Evolutionary conservation across 2,888 invertebrate genomes (phyloP).

Genomic region (Craniophora ligustri): DNA sequence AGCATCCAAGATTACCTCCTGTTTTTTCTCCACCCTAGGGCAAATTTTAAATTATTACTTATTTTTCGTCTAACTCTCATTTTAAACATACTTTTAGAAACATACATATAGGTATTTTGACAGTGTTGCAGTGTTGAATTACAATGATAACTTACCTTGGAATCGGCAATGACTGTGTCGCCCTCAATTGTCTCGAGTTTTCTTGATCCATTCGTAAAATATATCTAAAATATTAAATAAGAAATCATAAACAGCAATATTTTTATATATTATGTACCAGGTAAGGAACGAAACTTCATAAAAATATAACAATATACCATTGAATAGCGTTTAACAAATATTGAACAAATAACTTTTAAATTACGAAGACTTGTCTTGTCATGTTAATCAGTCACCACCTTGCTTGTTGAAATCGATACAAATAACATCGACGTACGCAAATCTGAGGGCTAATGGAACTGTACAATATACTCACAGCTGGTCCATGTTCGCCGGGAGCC

Average conservation of each 20-base stretch:
- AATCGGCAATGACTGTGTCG: conserved; percentile 83
- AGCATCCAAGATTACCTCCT: conserved; percentile 56
- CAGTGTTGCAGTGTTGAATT: neutral
- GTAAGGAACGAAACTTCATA: too few relatives aligned
- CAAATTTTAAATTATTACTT: conserved; percentile 23
- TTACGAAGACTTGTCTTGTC: too few relatives aligned
- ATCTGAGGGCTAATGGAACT: neutral
- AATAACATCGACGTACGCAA: neutral
- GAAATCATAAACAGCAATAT: conserved; percentile 57
- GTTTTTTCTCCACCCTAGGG: conserved; percentile 69
- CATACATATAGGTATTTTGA: neutral
- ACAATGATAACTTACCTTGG: conserved; percentile 41
- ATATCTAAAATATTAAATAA: conserved; percentile 47
- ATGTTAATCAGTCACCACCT: too few relatives aligned
- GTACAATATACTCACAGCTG: conserved; percentile 65
- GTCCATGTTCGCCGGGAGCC: conserved; percentile 46
- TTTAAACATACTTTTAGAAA: neutral
- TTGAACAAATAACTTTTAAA: too few relatives aligned
- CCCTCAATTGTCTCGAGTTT: conserved; percentile 79
- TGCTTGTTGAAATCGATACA: too few relatives aligned
- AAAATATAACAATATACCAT: too few relatives aligned
- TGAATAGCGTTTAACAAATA: too few relatives aligned
- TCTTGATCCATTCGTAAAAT: conserved; percentile 79
- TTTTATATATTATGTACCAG: too few relatives aligned
- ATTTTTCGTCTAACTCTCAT: too few relatives aligned